Evolutionary conservation across 2,113 vertebrate genomes (phyloP), one percentile per base, ranked within the genome.

Genomic region (Montifringilla adamsi): DNA sequence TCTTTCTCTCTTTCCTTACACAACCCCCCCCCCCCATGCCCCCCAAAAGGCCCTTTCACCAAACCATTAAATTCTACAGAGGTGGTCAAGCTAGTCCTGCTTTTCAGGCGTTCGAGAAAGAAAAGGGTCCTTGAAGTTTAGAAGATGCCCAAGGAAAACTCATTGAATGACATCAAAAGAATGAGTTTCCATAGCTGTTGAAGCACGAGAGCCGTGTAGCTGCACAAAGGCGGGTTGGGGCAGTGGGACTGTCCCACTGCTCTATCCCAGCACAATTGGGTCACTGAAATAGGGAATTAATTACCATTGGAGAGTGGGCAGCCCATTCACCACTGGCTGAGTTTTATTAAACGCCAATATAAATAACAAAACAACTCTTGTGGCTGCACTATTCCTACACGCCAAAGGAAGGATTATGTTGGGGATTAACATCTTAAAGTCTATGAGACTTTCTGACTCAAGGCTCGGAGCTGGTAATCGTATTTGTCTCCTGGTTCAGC

Each of bases 321-420:
- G 97, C 97, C 97, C 97, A 98, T 98, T 98, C 98, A 98, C 90
- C 91, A 30, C 98, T 96, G 97, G 94, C 98, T 97, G 97, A 97
- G 98, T 98, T 98, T 98, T 98, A 98, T 98, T 98, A 98, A 98
- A 98, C 98, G 98, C 98, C 98, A 98, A 98, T 98, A 98, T 98
- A 98, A 98, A 98, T 98, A 98, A 98, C 98, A 98, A 98, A 98
- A 98, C 98, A 98, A 98, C 98, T 98, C 98, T 98, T 98, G 98
- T 98, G 98, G 98, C 97, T 97, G 98, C 97, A 91, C 98, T 98
- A 98, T 98, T 97, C 97, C 98, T 97, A 98, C 98, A 98, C 97
- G 98, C 98, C 98, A 98, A 98, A 98, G 98, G 98, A 98, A 98
- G 98, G 98, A 98, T 98, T 98, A 98, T 96, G 97, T 94, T 19